A percentile compares a stretch with the other conserved stretches of the same genome.
These are phyloP conservation scores for Otis tarda DNA, from an alignment of 2,113 vertebrate species.

Conservation along the genomic window DNA sequence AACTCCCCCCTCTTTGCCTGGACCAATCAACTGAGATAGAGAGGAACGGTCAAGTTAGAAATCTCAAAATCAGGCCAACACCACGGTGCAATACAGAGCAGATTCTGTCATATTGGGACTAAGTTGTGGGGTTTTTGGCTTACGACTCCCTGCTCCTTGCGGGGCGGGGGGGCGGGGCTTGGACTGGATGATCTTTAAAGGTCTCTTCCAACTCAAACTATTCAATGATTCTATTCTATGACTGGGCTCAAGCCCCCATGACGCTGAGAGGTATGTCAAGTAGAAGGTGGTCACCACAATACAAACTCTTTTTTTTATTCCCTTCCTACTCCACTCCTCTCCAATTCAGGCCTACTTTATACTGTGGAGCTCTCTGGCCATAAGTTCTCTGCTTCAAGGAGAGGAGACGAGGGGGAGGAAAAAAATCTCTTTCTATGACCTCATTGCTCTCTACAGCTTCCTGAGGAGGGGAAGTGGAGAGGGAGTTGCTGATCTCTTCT, in stretches of 20 bases:
- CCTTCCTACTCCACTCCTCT: not conserved
- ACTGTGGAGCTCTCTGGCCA: not conserved
- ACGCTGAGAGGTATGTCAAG: not conserved
- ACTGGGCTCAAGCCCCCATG: not conserved
- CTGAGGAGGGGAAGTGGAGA: not conserved
- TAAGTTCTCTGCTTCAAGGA: not conserved
- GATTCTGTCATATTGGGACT: not conserved
- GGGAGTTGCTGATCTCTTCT: not conserved
- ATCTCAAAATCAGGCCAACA: not conserved
- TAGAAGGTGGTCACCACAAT: not conserved
- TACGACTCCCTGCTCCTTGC: too few relatives aligned
- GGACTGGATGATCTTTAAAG: too few relatives aligned
- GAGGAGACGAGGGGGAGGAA: too few relatives aligned
- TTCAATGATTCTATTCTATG: too few relatives aligned
- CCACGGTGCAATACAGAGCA: not conserved
- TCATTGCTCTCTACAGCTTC: not conserved
- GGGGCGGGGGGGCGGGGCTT: too few relatives aligned
- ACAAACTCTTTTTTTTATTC: not conserved
- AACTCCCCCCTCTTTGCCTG: slow-evolving; percentile 88
- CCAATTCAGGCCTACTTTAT: not conserved
- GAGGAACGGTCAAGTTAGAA: not conserved
- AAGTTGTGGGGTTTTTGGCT: not conserved
- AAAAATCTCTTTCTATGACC: not conserved
- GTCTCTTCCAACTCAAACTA: too few relatives aligned
- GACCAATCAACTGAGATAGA: slow-evolving; percentile 78